Evolutionary conservation across 2,113 vertebrate genomes (phyloP), one percentile per base, ranked within the genome.

Genomic region (Geococcyx californianus): DNA sequence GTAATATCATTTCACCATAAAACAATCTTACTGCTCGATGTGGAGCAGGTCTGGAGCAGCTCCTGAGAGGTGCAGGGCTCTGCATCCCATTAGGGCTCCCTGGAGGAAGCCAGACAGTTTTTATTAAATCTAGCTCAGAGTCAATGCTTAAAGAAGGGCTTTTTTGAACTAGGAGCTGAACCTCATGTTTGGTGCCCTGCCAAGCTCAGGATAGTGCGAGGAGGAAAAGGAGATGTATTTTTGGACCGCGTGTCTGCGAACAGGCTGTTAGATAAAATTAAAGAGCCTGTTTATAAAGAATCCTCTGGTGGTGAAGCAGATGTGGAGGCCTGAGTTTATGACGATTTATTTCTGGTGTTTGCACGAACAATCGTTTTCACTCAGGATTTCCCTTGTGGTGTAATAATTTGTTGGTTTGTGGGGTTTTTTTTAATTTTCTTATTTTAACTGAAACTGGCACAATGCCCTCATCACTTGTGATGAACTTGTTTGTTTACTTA

Each of bases 121-220:
- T 94, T 92, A 93, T 96, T 96, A 97, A 95, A 96, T 93, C 95
- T 94, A 84, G 90, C 77, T 94, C 69, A 10, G 68, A 78, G 88
- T 89, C 66, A n/a, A 73, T 49, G 67, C 92, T 92, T 95, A 68
- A 94, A 94, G 85, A 89, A 93, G 85, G 68, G 93, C 88, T 93
- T 96, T 96, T 97, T 97, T 96, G 95, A 97, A 96, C 95, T 95
- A 67, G 79, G 76, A 96, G 88, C 88, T 90, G 93, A 97, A 97
- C 94, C 95, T 96, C 92, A 97, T 94, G 88, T 97, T 95, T 97
- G 96, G 95, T 95, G 84, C 77, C 91, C 93, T 96, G 94, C 93
- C 97, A 95, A 96, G 85, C 76, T 87, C 79, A 90, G 91, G 93
- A 80, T 95, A 92, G 94, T 11, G 74, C 7, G 28, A 89, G 77